Evolutionary conservation across 92 coral and sea anemone species (phyloP), one percentile per base, ranked within the genome.

Genomic region (Bergia sp.): DNA sequence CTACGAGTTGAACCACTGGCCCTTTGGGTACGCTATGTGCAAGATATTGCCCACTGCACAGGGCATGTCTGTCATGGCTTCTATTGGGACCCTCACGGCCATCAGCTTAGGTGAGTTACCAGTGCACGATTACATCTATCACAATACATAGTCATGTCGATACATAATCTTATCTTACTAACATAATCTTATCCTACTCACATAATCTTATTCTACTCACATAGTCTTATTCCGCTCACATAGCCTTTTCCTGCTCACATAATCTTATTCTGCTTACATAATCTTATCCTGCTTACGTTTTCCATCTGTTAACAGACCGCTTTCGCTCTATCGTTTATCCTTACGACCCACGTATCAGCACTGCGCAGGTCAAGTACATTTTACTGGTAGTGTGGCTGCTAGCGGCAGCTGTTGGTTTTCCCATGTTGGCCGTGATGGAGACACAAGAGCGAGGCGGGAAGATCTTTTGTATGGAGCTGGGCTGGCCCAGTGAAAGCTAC

Each of bases 261-360:
- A 4, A 47, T 47, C 4, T 47, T 8, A 61, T 7, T 61, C 6
- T 0, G 2, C 15, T 18, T 4, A 16, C 79, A 13, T 15, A 42
- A 75, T 38, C 20, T 0, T 44, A 58, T 6, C 15, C 10, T 85
- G 21, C 15, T 11, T 1, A 71, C 7, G 4, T 21, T 82, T 77
- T 21, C 43, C 36, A 20, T 38, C 18, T 49, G 1, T 73, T 66
- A 86, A 58, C 94, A 97, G 99, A 97, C 93, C 98, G 99, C 81
- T 97, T 92, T 66, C 93, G 97, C 58, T 96, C 96, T 16, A 97
- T 97, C 2, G 99, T 96, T 40, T 91, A 91, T 65, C 98, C 99
- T 13, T 97, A 94, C 90, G 97, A 96, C 23, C 92, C 96, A 6
- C 98, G 99, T 10, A 89, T 94, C 58, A 90, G 95, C 76, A 75